A percentile compares a stretch with the other conserved stretches of the same genome.
Conservation (phyloP, 2,797 vertebrate genomes). For the Esox lucius region DNA sequence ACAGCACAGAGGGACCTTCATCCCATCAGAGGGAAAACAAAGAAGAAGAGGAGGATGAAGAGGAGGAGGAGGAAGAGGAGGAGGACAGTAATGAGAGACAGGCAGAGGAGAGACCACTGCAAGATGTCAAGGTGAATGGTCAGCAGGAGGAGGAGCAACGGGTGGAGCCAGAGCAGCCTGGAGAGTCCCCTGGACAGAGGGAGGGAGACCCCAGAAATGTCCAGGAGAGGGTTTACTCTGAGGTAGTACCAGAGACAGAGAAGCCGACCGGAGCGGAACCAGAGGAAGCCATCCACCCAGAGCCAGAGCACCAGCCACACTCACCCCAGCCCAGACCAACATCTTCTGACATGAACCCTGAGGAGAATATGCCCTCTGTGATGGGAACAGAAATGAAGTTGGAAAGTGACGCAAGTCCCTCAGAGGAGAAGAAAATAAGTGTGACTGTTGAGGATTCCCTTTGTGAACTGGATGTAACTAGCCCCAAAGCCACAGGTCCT, state of each 20-base stretch:
- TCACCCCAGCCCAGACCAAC: neutral
- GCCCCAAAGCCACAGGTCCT: constrained; percentile 55
- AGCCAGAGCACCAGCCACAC: neutral
- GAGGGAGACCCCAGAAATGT: neutral
- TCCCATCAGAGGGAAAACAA: constrained; percentile 27
- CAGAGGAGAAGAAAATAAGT: constrained; percentile 12
- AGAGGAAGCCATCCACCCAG: constrained; percentile 8
- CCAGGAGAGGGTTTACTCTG: neutral
- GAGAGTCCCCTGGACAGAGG: neutral
- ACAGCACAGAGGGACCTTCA: constrained; percentile 31
- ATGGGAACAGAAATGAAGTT: constrained; percentile 1
- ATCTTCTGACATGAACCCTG: constrained; percentile 7
- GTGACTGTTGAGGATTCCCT: neutral
- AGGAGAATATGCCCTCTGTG: constrained; percentile 2
- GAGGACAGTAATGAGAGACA: constrained; percentile 20
- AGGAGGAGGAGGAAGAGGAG: constrained; percentile 38
- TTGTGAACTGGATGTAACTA: constrained; percentile 10
- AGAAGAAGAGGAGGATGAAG: constrained; percentile 42
- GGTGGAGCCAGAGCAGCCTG: constrained; percentile 27
- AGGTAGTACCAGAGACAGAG: constrained; percentile 27
- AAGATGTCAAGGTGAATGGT: constrained; percentile 56
- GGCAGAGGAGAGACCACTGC: constrained; percentile 29
- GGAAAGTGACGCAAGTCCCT: neutral
- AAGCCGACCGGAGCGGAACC: neutral
- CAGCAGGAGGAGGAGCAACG: constrained; percentile 35